Conservation (phyloP, 1,140 invertebrate genomes). For the Lutraria rhynchaena region DNA sequence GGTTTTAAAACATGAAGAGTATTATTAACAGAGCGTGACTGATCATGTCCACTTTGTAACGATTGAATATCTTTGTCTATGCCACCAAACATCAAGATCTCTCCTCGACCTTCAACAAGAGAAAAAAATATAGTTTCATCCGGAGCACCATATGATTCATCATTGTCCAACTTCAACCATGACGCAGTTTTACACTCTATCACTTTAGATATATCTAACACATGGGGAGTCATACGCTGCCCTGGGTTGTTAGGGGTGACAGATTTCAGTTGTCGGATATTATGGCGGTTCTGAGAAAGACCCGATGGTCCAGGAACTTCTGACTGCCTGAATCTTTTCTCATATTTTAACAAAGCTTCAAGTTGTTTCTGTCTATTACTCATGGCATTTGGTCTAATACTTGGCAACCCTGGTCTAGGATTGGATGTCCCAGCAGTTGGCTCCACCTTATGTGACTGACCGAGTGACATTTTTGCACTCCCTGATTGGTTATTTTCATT, state of each 20-base stretch:
- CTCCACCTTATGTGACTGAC: background rate
- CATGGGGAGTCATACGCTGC: conserved; percentile 89
- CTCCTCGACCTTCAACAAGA: conserved; percentile 93
- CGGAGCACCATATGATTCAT: conserved; percentile 83
- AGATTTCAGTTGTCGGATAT: conserved; percentile 38
- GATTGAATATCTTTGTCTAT: conserved; percentile 83
- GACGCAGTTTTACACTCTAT: conserved; percentile 85
- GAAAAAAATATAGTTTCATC: conserved; percentile 95
- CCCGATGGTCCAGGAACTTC: conserved; percentile 62
- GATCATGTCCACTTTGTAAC: conserved; percentile 72
- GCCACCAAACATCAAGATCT: conserved; percentile 97
- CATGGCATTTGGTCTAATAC: conserved; percentile 81
- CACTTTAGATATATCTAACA: conserved; percentile 91
- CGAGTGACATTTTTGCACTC: background rate
- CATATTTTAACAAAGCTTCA: conserved; percentile 85
- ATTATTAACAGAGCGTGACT: conserved; percentile 72
- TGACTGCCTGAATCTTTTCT: conserved; percentile 82
- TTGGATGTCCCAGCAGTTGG: conserved; percentile 44
- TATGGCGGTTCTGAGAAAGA: conserved; percentile 61
- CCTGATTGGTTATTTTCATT: conserved; percentile 29
- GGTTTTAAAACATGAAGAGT: conserved; percentile 66
- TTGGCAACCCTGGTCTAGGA: conserved; percentile 71
- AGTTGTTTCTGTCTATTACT: conserved; percentile 85
- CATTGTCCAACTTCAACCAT: conserved; percentile 88
- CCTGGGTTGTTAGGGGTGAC: conserved; percentile 16